phyloP scores from a whole-genome alignment of 2,888 invertebrate genomes.

The Drosophila antonietae region DNA sequence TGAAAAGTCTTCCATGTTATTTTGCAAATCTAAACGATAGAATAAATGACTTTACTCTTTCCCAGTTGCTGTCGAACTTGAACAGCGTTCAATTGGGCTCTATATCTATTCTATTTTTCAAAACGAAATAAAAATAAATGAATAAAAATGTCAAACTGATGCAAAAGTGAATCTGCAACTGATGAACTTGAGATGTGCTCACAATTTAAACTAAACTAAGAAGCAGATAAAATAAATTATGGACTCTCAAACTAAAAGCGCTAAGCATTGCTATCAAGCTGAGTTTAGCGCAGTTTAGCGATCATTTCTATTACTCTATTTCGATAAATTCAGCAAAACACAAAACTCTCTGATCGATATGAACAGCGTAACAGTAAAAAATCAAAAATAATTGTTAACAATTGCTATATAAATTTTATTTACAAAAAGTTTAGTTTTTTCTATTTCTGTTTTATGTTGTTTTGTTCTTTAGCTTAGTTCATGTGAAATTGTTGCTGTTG shows the following conservation, averaged over 20 bases:
- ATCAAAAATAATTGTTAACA: slow-evolving; percentile 7
- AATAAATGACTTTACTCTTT: neutral
- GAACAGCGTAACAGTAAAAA: neutral
- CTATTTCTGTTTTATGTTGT: slow-evolving; percentile 8
- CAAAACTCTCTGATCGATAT: neutral
- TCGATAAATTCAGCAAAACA: neutral
- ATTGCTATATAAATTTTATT: slow-evolving; percentile 29
- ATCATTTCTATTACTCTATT: neutral
- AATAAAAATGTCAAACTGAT: neutral
- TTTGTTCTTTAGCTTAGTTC: slow-evolving; percentile 15
- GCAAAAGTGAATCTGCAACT: neutral
- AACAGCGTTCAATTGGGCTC: neutral
- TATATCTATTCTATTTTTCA: neutral
- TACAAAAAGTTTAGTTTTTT: slow-evolving; percentile 26
- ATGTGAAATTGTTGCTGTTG: slow-evolving; percentile 22
- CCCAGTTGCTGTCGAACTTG: neutral
- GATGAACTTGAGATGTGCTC: too few species aligned
- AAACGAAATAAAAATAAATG: neutral
- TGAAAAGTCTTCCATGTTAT: too few species aligned
- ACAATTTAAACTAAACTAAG: neutral
- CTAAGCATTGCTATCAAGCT: neutral
- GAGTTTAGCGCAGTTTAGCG: too few species aligned
- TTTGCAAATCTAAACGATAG: too few species aligned
- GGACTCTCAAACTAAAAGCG: neutral
- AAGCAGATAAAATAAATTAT: too few species aligned